Conservation (phyloP, 2,888 invertebrate species). For the Epirrhoe tristata region DNA sequence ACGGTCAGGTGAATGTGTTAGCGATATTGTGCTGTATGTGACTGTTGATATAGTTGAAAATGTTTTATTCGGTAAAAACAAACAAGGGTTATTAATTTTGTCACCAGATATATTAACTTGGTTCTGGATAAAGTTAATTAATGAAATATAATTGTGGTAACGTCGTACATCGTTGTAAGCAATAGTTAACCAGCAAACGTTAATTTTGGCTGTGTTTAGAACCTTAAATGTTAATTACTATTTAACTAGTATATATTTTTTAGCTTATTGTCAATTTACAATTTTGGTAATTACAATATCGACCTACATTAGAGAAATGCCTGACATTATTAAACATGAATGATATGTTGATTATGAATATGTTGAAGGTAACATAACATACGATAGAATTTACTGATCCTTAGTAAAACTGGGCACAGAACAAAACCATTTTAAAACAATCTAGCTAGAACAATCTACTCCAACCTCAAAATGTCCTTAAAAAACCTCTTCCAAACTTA, state of each 20-base stretch:
- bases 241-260: too few relatives aligned
- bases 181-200: constrained; percentile 6
- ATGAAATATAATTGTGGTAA: constrained; percentile 1
- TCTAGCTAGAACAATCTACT: not conserved
- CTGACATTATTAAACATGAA: not conserved
- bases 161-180: not conserved
- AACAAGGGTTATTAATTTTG: constrained; percentile 18
- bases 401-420: not conserved
- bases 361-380: too few relatives aligned
- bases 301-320: not conserved
- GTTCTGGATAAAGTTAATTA: constrained; percentile 10
- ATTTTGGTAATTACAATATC: not conserved
- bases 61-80: constrained; percentile 5
- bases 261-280: not conserved
- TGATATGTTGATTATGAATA: too few relatives aligned
- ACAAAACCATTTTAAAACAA: not conserved
- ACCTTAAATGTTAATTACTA: not conserved
- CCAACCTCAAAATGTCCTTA: not conserved
- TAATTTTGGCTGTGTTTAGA: constrained; percentile 5
- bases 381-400: too few relatives aligned
- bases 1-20: constrained; percentile 6
- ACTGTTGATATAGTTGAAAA: constrained; percentile 6
- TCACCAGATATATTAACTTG: constrained; percentile 17
- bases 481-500: constrained; percentile 5
- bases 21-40: constrained; percentile 15